Evolutionary conservation across 2,888 invertebrate genomes (phyloP).

Genomic region (Lypha dubia): DNA sequence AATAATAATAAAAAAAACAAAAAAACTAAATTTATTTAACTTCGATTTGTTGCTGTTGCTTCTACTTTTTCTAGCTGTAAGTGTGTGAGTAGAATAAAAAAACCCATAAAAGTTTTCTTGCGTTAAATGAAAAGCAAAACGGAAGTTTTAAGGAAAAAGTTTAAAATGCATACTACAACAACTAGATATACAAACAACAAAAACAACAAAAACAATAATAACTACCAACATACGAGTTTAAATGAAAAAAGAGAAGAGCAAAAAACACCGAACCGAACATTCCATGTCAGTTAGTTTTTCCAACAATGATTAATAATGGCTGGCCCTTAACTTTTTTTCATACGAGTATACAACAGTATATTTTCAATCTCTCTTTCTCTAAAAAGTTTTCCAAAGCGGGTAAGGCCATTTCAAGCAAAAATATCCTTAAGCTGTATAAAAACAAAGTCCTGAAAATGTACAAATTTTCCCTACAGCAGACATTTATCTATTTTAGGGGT

Average conservation of each 20-base stretch:
- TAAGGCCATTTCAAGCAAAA: conserved; percentile 40
- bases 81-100: conserved; percentile 31
- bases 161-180: conserved; percentile 58
- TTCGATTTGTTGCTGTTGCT: conserved; percentile 69
- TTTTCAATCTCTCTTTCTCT: conserved; percentile 30
- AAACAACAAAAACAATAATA: conserved; percentile 5
- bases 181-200: conserved; percentile 6
- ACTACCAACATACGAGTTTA: conserved; percentile 19
- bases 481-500: conserved; percentile 38
- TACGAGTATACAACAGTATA: not conserved
- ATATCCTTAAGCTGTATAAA: conserved; percentile 58
- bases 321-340: conserved; percentile 64
- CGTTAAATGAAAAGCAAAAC: conserved; percentile 69
- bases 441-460: conserved; percentile 8
- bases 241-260: conserved; percentile 33
- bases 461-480: conserved; percentile 2
- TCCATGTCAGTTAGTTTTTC: conserved; percentile 70
- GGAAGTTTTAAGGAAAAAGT: conserved; percentile 71
- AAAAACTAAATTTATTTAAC: conserved; percentile 62
- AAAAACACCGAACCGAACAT: conserved; percentile 15
- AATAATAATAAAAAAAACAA: conserved; percentile 23
- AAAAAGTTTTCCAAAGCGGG: not conserved
- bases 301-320: conserved; percentile 72
- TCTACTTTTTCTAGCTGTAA: conserved; percentile 21
- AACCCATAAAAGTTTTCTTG: conserved; percentile 66